Evolutionary conservation across 2,888 invertebrate species (phyloP).

Genomic region (Scrobipalpa atriplicella): DNA sequence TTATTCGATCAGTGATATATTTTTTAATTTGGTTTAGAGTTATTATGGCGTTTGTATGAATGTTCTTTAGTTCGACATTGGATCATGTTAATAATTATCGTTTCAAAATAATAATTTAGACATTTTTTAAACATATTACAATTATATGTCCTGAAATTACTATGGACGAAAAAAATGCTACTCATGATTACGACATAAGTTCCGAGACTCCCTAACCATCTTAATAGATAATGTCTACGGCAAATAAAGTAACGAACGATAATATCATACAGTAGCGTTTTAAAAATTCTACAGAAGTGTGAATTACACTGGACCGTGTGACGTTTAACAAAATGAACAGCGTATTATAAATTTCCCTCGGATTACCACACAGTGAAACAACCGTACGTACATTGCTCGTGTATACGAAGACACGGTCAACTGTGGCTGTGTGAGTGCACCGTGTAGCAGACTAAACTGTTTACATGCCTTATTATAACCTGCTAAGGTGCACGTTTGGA

Average conservation of each 20-base stretch:
- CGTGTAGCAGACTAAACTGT: constrained; percentile 49
- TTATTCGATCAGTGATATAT: not conserved
- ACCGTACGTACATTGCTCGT: constrained; percentile 54
- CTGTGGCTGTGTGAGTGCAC: constrained; percentile 61
- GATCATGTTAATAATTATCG: no score
- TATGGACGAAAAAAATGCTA: not conserved
- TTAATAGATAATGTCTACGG: constrained; percentile 45
- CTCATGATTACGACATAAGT: constrained; percentile 1
- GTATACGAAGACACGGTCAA: constrained; percentile 14
- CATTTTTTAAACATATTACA: no score
- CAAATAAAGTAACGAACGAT: constrained; percentile 62
- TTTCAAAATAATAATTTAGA: no score
- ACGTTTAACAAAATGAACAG: constrained; percentile 64
- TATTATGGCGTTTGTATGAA: no score
- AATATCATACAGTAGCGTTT: constrained; percentile 67
- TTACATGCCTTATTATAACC: constrained; percentile 43
- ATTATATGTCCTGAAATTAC: not conserved
- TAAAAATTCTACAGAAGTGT: constrained; percentile 74
- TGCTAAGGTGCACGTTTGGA: constrained; percentile 46
- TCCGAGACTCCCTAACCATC: not conserved
- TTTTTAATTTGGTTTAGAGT: not conserved
- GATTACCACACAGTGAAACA: constrained; percentile 67
- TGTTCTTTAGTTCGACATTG: no score
- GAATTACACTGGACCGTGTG: constrained; percentile 69
- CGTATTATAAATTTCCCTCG: constrained; percentile 78